Base-by-base conservation (phyloP, 2,113 vertebrate genomes). In the Eulemur rufifrons region DNA sequence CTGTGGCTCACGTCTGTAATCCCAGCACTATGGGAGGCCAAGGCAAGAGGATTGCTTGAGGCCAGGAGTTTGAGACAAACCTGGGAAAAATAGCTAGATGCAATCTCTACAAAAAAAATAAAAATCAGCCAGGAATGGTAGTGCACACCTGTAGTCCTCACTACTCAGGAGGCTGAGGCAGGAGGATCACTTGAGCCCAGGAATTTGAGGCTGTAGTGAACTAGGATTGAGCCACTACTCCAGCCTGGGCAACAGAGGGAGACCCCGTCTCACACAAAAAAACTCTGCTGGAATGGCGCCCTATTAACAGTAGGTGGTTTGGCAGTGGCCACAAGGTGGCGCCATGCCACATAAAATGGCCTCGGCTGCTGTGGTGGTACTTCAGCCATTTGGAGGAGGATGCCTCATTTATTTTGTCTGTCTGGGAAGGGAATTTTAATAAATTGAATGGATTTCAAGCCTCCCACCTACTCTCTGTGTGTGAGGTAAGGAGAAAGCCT, bases 301-400 rank as follows among this genome's bases (percentile, higher is more conserved):
- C 1, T 27, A 2, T 5, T 45, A 66, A 18, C 27, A 32, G 32
- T 29, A 45, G 21, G 25, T 68, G 71, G 47, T 71, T 69, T 74
- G 66, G 47, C 23, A 29, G 45, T 91, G 91, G 76, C 97, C 97
- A 96, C 93, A 5, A 97, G 97, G 27, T 89, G 98, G 97, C 64
- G 1, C 96, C 25, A 23, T 32, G 13, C 34, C 7, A 50, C 32
- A 8, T 0, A 56, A 39, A 71, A 29, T 68, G 74, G 56, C 68
- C 45, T 2, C 3, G 45, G 74, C 45, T 3, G 37, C 27, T n/a
- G 0, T 3, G 56, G 17, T 0, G 0, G 50, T n/a, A 34, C 6
- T 27, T 59, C 0, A 32, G 94, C 74, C 76, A 5, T 93, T 95
- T 14, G 42, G 47, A 71, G 59, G 34, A 68, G 37, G 77, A 42